A percentile compares a stretch with the other conserved stretches of the same genome.
These are phyloP conservation scores for Halcyon chelicuti DNA, from an alignment of 2,797 vertebrate species.

Conservation along the genomic window DNA sequence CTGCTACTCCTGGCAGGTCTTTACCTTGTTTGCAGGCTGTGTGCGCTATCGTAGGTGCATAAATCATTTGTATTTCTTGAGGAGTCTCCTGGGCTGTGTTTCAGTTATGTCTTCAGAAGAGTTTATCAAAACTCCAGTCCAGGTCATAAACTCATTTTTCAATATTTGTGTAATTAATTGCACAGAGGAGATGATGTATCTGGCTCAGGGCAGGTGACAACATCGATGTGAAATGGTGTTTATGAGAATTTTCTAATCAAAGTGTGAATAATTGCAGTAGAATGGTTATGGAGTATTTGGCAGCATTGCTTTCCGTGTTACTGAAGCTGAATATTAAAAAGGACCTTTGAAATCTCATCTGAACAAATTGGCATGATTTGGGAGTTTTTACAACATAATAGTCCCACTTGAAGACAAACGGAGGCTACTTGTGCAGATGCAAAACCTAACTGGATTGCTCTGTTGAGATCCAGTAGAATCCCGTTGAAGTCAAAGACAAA, in stretches of 20 bases:
- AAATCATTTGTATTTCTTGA: background rate
- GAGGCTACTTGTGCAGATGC: background rate
- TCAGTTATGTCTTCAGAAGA: background rate
- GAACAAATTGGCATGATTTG: conserved; percentile 17
- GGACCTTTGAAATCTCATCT: background rate
- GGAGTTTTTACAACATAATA: background rate
- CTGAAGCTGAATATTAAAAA: conserved; percentile 21
- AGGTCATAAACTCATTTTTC: background rate
- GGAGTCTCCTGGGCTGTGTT: background rate
- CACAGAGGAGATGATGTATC: background rate
- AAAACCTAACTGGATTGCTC: background rate
- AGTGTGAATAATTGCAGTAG: background rate
- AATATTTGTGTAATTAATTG: background rate
- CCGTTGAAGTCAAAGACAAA: background rate
- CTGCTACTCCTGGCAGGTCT: background rate
- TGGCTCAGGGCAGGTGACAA: background rate
- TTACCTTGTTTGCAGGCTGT: background rate
- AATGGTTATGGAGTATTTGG: background rate
- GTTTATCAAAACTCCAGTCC: conserved; percentile 2
- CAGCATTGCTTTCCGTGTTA: background rate
- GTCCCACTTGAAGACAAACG: background rate
- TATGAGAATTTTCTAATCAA: conserved; percentile 15
- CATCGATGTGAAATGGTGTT: background rate
- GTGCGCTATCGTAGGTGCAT: background rate
- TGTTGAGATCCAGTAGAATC: background rate